A percentile compares a stretch with the other conserved stretches of the same genome.
These are phyloP conservation scores for Nycticebus coucang DNA, from an alignment of 2,113 vertebrate species.

Conservation along the genomic window DNA sequence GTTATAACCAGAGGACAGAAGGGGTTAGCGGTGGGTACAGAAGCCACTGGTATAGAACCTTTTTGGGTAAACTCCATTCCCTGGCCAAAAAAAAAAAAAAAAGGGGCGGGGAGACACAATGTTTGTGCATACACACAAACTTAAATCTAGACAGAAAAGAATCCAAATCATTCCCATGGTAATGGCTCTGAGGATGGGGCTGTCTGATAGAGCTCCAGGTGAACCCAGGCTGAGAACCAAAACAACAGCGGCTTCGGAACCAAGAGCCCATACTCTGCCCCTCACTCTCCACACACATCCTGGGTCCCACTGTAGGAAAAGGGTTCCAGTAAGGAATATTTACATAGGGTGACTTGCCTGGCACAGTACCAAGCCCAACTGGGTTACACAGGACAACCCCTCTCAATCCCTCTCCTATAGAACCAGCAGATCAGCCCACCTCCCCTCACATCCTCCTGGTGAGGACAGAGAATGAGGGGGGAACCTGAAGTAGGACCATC, in stretches of 20 bases:
- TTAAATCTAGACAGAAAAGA: background rate
- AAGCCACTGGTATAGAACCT: background rate
- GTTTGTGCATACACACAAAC: background rate
- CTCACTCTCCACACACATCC: background rate
- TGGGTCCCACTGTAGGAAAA: background rate
- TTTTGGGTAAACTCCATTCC: background rate
- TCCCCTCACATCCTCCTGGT: background rate
- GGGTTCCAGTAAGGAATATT: background rate
- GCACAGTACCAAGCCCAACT: background rate
- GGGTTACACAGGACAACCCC: background rate
- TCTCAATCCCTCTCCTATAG: background rate
- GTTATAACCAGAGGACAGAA: background rate
- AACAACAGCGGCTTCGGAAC: background rate
- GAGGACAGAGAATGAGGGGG: accelerated
- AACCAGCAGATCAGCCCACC: background rate
- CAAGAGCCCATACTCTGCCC: background rate
- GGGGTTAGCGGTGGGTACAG: background rate
- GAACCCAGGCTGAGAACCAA: background rate
- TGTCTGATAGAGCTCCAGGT: background rate
- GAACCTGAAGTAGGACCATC: background rate
- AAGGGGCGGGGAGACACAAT: background rate
- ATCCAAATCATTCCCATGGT: background rate
- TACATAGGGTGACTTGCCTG: background rate
- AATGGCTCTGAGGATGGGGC: background rate
- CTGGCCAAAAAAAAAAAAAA: background rate